Base-by-base conservation (phyloP, 1,140 invertebrate genomes). In the Penaeus vannamei region DNA sequence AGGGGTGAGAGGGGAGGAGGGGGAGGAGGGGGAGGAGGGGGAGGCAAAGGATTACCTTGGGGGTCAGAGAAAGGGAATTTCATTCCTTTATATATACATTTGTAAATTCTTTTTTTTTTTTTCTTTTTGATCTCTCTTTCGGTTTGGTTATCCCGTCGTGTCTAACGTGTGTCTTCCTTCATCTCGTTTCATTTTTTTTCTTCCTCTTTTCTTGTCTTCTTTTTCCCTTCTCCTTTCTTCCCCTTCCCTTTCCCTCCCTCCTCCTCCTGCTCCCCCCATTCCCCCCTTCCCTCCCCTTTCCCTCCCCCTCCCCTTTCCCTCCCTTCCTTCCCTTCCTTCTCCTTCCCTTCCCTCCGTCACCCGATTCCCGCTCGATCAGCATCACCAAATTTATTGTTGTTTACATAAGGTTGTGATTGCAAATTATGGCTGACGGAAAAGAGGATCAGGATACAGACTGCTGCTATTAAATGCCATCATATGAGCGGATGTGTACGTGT, bases 301-400 rank as follows among this genome's bases (percentile, higher is more conserved):
- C 20, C 19, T 23, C 29, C 69, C 23, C 76, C n/a, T 14, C 26
- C 32, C 10, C 32, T 10, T 20, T 42, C 36, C 20, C 7, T 17
- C 22, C 59, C 66, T 4, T 42, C 23, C 42, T 46, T 26, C 42
- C 26, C 62, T 64, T 19, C 42, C 66, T 29, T 79, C 85, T n/a
- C 46, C 61, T 4, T 36, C 23, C 20, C 46, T 23, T 8, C 85
- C 36, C 29, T 22, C 20, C 72, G 46, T 22, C 84, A 72, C 86
- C 77, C 36, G 86, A 82, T 64, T 81, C 79, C 32, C 23, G 61
- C n/a, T 4, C 79, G 61, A 83, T 72, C 72, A 76, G 79, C 42
- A 83, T 69, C 62, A 23, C n/a, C 32, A 82, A n/a, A 82, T 87
- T 32, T 59, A 72, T 87, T 80, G 20, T 42, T 46, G 79, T 82